Base-by-base conservation (phyloP, 2,888 invertebrate genomes). In the Mythimna impura region DNA sequence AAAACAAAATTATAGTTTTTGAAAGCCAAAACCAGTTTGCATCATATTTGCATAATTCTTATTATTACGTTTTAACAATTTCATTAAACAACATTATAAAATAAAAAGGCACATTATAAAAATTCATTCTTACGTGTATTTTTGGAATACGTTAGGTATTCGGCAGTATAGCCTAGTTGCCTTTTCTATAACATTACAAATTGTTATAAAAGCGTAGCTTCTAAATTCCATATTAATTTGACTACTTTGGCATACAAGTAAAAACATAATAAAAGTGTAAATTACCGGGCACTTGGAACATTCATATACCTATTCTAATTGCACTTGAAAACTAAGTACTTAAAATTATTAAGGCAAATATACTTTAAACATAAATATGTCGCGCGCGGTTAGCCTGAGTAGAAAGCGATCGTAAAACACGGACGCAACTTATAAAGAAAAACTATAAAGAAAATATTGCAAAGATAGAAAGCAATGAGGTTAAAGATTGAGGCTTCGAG, bases 321-420 rank as follows among this genome's bases (percentile, higher is more conserved):
- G 61, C 80, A 82, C 83, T 73, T 82, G n/a, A 17, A 60, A 43
- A 58, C 52, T 25, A n/a, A n/a, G n/a, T n/a, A 43, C 25, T 55
- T 34, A 63, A 12, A 17, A 52, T 22, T 50, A 71, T 9, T 75
- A 73, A 47, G 36, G 43, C n/a, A 47, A 55, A n/a, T 47, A 54
- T 4, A 43, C 20, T 22, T 30, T 25, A 57, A 9, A 40, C 10
- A 30, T 43, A 25, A 20, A 34, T 30, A 62, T 22, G 12, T 70
- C 54, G 47, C 22, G 7, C 36, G 36, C 30, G 4, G 50, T 50
- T 40, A 22, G 22, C 22, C 50, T 50, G 30, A 30, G 50, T 7
- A 3, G 40, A 52, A 3, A 71, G 5, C 17, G 50, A 3, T 22
- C 40, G 34, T 34, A 40, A 17, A 25, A 76, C 34, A 34, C 43